Evolutionary conservation across 1,140 invertebrate genomes (phyloP).

Genomic region (Anastatus disparis): DNA sequence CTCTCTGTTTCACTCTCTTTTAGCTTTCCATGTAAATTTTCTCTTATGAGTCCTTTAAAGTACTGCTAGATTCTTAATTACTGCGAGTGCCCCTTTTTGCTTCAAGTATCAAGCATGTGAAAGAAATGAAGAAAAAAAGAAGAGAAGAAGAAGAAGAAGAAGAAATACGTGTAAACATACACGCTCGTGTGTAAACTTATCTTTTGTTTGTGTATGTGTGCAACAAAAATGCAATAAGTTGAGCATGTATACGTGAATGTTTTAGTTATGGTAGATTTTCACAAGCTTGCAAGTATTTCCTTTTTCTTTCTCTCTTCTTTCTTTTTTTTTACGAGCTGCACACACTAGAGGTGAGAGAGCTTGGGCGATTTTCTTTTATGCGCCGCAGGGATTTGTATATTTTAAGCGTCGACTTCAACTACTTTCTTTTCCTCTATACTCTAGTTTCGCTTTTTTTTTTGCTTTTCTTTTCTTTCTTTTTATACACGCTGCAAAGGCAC

Average conservation of each 20-base stretch:
- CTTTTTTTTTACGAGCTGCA: not conserved
- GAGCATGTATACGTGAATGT: too few species aligned
- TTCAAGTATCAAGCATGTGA: not conserved
- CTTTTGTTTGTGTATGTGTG: too few species aligned
- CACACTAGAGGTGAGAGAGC: too few species aligned
- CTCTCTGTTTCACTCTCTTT: too few species aligned
- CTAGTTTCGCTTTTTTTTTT: not conserved
- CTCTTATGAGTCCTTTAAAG: not conserved
- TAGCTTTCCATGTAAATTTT: constrained; percentile 14
- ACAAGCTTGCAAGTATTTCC: too few species aligned
- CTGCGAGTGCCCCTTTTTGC: not conserved
- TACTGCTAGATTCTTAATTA: not conserved
- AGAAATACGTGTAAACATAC: too few species aligned
- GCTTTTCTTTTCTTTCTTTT: not conserved
- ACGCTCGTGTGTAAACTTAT: too few species aligned
- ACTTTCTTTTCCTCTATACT: not conserved
- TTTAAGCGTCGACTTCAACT: not conserved
- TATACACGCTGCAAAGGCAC: too few species aligned
- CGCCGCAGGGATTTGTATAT: constrained; percentile 16
- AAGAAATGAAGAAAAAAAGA: not conserved
- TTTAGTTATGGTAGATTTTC: too few species aligned
- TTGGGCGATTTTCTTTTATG: constrained; percentile 10
- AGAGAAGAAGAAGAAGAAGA: too few species aligned
- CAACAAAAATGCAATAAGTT: too few species aligned
- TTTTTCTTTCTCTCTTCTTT: too few species aligned